A percentile compares a stretch with the other conserved stretches of the same genome.
Evolutionary conservation across 2,888 invertebrate genomes (phyloP).

Genomic region (Dastarcus helophoroides): DNA sequence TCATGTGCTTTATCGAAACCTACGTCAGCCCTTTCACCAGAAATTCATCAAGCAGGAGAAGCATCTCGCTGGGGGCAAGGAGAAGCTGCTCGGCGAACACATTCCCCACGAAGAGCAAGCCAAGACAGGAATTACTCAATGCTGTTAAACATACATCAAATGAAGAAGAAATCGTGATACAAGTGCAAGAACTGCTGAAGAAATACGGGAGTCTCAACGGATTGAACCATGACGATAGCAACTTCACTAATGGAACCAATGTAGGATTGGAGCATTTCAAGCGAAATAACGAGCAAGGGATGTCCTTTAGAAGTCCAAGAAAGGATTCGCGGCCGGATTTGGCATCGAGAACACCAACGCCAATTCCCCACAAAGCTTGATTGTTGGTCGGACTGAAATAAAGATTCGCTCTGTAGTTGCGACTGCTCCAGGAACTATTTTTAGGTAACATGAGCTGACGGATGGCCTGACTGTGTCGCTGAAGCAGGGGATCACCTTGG

Average conservation of each 20-base stretch:
- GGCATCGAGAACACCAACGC: conserved; percentile 43
- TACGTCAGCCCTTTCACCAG: conserved; percentile 38
- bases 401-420: too few relatives aligned
- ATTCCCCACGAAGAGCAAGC: conserved; percentile 50
- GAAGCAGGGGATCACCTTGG: too few relatives aligned
- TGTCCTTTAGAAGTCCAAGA: conserved; percentile 36
- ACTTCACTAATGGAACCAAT: too few relatives aligned
- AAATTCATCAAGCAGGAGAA: conserved; percentile 30
- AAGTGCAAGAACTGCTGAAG: conserved; percentile 59
- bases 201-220: conserved; percentile 48
- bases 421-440: too few relatives aligned
- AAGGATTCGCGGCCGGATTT: conserved; percentile 43
- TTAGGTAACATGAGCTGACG: too few relatives aligned
- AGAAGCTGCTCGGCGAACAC: conserved; percentile 45
- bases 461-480: too few relatives aligned
- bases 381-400: too few relatives aligned
- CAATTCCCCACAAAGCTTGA: conserved; percentile 18
- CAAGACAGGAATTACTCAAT: conserved; percentile 59
- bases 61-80: conserved; percentile 35
- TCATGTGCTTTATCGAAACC: too few relatives aligned
- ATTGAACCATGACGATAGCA: conserved; percentile 49
- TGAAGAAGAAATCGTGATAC: conserved; percentile 59
- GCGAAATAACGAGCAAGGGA: conserved; percentile 16
- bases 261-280: too few relatives aligned
- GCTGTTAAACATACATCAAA: conserved; percentile 62